A percentile compares a stretch with the other conserved stretches of the same genome.
These are phyloP conservation scores for Anser cygnoides DNA, from an alignment of 2,113 vertebrate species.

Conservation along the genomic window DNA sequence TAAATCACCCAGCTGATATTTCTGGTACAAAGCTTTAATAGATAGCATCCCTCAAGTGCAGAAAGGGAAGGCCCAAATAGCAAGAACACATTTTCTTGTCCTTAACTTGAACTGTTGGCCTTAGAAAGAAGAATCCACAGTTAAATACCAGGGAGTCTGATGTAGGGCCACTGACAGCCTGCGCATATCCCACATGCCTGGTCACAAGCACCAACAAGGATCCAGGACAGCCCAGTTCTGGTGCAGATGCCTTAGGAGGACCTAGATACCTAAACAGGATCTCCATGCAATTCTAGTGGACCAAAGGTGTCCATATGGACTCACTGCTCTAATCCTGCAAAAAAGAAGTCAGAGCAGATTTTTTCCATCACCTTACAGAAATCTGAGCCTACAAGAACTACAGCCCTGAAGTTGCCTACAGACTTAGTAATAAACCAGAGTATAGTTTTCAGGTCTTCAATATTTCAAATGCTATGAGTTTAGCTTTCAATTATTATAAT, in stretches of 20 bases:
- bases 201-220: not conserved
- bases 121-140: not conserved
- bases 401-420: not conserved
- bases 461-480: not conserved
- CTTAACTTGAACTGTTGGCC: not conserved
- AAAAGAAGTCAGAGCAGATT: not conserved
- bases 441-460: not conserved
- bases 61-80: not conserved
- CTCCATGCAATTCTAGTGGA: not conserved
- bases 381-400: not conserved
- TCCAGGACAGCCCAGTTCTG: accelerated
- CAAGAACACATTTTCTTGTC: accelerated
- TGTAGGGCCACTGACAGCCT: not conserved
- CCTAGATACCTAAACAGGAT: not conserved
- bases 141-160: not conserved
- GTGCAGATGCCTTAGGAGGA: not conserved
- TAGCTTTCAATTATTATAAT: not conserved
- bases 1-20: not conserved
- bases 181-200: accelerated
- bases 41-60: not conserved
- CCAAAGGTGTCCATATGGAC: not conserved
- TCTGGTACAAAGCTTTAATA: not conserved
- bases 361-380: not conserved
- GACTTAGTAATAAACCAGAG: not conserved
- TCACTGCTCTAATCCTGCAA: not conserved